phyloP scores from a whole-genome alignment of 2,797 vertebrate genomes.

The Artibeus lituratus region DNA sequence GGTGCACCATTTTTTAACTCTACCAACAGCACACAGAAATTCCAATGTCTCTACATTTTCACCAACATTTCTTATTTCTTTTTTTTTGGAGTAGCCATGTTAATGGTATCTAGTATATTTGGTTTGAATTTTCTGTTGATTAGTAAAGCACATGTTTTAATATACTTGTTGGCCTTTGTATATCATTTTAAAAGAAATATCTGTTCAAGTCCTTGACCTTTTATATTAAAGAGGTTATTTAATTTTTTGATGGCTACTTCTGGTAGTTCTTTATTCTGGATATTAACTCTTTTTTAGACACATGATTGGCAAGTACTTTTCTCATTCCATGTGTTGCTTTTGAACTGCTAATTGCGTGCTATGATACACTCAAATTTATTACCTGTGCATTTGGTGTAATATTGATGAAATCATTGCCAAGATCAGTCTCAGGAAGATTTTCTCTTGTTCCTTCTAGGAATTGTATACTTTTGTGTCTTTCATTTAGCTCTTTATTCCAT shows the following conservation, averaged over 20 bases:
- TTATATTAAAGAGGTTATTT: background rate
- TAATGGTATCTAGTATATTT: background rate
- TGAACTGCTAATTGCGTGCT: background rate
- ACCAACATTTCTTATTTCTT: background rate
- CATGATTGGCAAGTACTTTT: background rate
- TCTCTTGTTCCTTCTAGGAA: background rate
- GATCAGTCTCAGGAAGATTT: background rate
- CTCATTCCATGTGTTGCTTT: background rate
- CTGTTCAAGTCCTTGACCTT: background rate
- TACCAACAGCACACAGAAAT: accelerated
- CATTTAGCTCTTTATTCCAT: background rate
- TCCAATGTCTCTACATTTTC: background rate
- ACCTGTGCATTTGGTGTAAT: background rate
- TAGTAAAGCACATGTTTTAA: background rate
- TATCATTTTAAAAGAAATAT: background rate
- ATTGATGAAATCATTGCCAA: background rate
- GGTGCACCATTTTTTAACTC: background rate
- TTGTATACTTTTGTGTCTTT: background rate
- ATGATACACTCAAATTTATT: background rate
- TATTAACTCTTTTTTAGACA: background rate
- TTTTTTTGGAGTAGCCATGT: background rate
- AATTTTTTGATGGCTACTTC: background rate
- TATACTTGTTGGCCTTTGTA: background rate
- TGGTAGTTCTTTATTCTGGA: background rate
- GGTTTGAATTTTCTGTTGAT: background rate